Percentiles rank a stretch among this genome's conserved stretches.
Evolutionary conservation across 2,888 invertebrate species (phyloP).

Genomic region (Steinernema carpocapsae): DNA sequence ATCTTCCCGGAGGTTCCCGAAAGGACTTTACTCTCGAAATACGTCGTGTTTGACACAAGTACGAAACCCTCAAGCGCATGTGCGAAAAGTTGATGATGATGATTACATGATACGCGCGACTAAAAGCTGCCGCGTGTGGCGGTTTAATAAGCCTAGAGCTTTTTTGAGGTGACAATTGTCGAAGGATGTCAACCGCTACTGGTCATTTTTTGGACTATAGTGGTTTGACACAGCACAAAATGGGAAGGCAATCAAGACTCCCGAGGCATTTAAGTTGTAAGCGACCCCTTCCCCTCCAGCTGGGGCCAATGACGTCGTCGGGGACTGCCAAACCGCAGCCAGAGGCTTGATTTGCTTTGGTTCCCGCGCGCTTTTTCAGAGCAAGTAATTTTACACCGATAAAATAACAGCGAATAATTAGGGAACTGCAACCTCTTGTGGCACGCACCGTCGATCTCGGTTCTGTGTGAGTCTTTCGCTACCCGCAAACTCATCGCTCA

Average conservation of each 20-base stretch:
- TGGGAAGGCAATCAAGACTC: neutral
- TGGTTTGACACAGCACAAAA: no score
- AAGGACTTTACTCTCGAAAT: neutral
- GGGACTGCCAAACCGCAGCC: neutral
- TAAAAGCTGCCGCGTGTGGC: neutral
- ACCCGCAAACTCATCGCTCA: conserved; percentile 2
- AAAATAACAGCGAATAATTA: conserved; percentile 25
- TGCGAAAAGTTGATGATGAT: neutral
- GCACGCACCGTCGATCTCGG: neutral
- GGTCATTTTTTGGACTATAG: no score
- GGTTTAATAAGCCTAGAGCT: no score
- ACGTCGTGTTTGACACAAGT: conserved; percentile 13
- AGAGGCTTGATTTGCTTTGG: conserved; percentile 2
- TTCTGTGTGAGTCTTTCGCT: neutral
- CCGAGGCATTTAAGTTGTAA: neutral
- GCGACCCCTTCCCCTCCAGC: conserved; percentile 8
- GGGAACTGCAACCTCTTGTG: neutral
- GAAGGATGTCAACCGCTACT: no score
- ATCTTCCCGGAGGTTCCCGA: conserved; percentile 10
- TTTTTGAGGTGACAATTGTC: no score
- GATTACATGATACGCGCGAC: neutral
- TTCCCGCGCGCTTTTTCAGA: conserved; percentile 13
- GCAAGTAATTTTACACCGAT: conserved; percentile 27
- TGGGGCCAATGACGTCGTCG: conserved; percentile 22
- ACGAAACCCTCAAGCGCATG: neutral